Evolutionary conservation across 2,888 invertebrate genomes (phyloP).

Genomic region (Lasioglossum morio): DNA sequence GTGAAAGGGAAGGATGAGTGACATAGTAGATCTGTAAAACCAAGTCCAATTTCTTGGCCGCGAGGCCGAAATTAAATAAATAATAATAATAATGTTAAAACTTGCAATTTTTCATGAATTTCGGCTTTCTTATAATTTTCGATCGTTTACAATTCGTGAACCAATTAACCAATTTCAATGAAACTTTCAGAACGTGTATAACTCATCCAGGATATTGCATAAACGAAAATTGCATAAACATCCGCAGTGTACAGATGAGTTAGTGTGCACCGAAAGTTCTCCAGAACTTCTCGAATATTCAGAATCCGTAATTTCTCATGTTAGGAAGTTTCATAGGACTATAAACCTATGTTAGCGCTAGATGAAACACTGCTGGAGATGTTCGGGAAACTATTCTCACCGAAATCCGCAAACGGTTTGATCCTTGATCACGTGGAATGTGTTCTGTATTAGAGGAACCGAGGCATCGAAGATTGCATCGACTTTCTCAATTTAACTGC

Average conservation of each 20-base stretch:
- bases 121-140: too few relatives aligned
- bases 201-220: too few relatives aligned
- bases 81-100: too few relatives aligned
- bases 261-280: neutral
- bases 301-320: neutral
- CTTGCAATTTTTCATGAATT: too few relatives aligned
- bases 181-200: too few relatives aligned
- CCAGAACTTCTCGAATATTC: neutral
- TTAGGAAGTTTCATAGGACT: neutral
- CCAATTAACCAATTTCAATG: too few relatives aligned
- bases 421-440: neutral
- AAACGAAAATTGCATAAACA: too few relatives aligned
- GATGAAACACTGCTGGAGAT: neutral
- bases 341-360: neutral
- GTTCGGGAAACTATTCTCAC: neutral
- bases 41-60: too few relatives aligned
- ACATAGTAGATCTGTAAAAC: too few relatives aligned
- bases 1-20: too few relatives aligned
- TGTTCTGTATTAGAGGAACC: neutral
- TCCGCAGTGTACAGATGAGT: neutral
- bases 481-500: slow-evolving; percentile 1
- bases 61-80: too few relatives aligned
- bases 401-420: neutral
- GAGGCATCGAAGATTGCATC: neutral
- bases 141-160: too few relatives aligned